These are phyloP conservation scores for Glyphotaelius pellucidus DNA, from an alignment of 2,888 invertebrate genomes.

Conservation along the genomic window DNA sequence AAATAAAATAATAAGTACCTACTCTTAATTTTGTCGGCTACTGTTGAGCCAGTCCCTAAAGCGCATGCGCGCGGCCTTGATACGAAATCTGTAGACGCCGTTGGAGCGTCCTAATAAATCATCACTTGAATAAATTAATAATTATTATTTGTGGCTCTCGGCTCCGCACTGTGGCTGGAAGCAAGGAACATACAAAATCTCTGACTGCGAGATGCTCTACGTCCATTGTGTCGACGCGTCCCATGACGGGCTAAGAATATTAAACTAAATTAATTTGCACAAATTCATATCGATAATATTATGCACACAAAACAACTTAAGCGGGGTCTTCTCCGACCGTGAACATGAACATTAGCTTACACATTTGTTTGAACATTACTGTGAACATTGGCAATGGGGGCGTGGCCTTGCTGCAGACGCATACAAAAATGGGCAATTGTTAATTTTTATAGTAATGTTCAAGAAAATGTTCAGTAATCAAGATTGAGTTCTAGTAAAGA, in stretches of 20 bases:
- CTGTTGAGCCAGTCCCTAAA: slow-evolving; percentile 7
- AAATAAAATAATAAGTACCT: too few species aligned
- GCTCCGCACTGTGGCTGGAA: background rate
- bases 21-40: background rate
- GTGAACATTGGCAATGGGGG: too few species aligned
- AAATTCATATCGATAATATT: background rate
- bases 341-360: too few species aligned
- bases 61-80: slow-evolving; percentile 21
- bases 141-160: slow-evolving; percentile 26
- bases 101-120: slow-evolving; percentile 45
- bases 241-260: slow-evolving; percentile 16
- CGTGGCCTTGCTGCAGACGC: too few species aligned
- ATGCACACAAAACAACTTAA: background rate
- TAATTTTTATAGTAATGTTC: too few species aligned
- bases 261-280: slow-evolving; percentile 21
- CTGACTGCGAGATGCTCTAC: background rate
- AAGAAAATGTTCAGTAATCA: too few species aligned
- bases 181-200: slow-evolving; percentile 13
- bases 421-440: too few species aligned
- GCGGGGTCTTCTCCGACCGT: too few species aligned
- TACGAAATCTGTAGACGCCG: slow-evolving; percentile 39
- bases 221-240: slow-evolving; percentile 8
- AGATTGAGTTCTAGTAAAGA: background rate
- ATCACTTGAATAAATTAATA: slow-evolving; percentile 48
- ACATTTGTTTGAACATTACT: too few species aligned